Evolutionary conservation across 2,888 invertebrate genomes (phyloP).

Genomic region (Gonocerus acuteangulatus): DNA sequence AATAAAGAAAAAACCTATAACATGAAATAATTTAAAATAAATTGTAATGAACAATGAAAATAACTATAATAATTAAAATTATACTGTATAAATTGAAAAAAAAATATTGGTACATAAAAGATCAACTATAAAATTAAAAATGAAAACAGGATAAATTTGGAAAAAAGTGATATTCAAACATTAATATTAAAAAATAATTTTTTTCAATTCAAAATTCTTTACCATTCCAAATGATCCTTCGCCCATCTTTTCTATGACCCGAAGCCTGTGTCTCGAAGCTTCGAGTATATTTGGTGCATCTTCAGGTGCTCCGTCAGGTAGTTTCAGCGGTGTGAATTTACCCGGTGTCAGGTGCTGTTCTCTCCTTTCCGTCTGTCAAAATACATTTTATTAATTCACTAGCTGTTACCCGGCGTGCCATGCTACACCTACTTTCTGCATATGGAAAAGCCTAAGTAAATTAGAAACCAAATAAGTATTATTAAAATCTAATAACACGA

Average conservation of each 20-base stretch:
- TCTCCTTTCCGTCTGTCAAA: slow-evolving; percentile 52
- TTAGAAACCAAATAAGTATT: too few species aligned
- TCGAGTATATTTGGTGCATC: slow-evolving; percentile 59
- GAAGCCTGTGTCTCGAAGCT: slow-evolving; percentile 73
- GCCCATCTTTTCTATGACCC: slow-evolving; percentile 75
- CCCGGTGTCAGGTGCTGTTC: slow-evolving; percentile 62
- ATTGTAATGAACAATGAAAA: neutral
- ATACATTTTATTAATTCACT: too few species aligned
- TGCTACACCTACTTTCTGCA: too few species aligned
- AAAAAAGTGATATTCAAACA: too few species aligned
- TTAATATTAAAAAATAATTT: too few species aligned
- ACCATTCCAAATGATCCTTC: slow-evolving; percentile 84
- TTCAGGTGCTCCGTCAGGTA: slow-evolving; percentile 61
- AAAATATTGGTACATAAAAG: neutral
- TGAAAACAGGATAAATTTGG: too few species aligned
- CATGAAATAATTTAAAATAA: neutral
- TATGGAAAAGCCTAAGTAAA: too few species aligned
- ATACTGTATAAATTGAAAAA: neutral
- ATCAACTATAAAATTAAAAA: too few species aligned
- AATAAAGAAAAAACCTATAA: neutral
- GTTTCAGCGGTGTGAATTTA: slow-evolving; percentile 63
- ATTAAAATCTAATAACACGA: too few species aligned
- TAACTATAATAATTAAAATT: neutral
- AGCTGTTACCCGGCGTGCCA: too few species aligned
- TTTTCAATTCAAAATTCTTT: too few species aligned